Conservation (phyloP, 2,113 vertebrate genomes). For the Notothenia rossii region DNA sequence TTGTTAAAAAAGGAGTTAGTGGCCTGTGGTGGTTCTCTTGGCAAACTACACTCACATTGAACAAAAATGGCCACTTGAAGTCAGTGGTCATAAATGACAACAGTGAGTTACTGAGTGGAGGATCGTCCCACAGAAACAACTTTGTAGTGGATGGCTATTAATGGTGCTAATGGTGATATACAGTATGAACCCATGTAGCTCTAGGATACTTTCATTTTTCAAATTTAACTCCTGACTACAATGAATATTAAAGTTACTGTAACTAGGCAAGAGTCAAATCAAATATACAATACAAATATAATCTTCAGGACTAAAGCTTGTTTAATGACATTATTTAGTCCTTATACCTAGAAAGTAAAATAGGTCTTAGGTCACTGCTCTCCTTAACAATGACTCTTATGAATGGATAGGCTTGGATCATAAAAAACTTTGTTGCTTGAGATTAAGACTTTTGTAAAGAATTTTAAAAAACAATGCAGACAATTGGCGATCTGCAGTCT, state of each 20-base stretch:
- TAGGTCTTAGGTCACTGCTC: neutral
- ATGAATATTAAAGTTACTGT: neutral
- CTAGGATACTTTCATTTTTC: conserved; percentile 1
- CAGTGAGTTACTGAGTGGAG: conserved; percentile 8
- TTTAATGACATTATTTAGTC: neutral
- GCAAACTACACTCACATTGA: neutral
- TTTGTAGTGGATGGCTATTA: neutral
- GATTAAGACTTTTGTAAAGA: neutral
- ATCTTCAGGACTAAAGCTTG: neutral
- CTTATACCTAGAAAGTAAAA: neutral
- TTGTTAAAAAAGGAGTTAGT: neutral
- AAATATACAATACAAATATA: neutral
- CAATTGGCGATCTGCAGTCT: neutral
- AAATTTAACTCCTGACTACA: conserved; percentile 15
- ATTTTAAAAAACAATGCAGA: neutral
- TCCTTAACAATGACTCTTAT: neutral
- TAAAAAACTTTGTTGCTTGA: neutral
- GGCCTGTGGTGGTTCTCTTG: neutral
- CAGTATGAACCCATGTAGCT: neutral
- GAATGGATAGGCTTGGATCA: too few species aligned
- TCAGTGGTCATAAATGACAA: neutral
- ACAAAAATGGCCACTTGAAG: neutral
- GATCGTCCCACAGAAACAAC: neutral
- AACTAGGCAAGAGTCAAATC: neutral
- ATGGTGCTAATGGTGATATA: neutral